These are phyloP conservation scores for Glaucidium brasilianum DNA, from an alignment of 2,113 vertebrate genomes.

Conservation along the genomic window DNA sequence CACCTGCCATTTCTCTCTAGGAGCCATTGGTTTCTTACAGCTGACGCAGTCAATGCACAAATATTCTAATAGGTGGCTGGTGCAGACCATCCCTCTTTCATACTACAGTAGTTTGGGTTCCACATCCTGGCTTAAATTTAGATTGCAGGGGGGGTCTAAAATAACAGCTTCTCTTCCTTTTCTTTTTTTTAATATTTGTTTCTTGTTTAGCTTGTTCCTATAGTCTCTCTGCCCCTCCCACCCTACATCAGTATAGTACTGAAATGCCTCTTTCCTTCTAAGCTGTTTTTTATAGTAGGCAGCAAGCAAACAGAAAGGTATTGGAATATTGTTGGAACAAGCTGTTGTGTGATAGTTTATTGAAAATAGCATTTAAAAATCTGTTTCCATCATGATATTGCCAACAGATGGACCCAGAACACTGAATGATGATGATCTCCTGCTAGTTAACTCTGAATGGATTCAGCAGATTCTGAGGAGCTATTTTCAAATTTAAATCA, in stretches of 20 bases:
- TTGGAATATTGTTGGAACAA: conserved; percentile 75
- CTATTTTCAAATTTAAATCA: conserved; percentile 46
- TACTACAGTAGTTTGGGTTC: neutral
- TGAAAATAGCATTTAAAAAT: conserved; percentile 74
- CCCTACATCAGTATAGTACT: neutral
- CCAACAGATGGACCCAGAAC: conserved; percentile 79
- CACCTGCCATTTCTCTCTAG: neutral
- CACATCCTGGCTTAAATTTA: neutral
- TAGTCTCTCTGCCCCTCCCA: conserved; percentile 29
- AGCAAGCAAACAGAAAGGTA: conserved; percentile 70
- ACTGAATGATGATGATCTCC: conserved; percentile 65
- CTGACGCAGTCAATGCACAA: neutral
- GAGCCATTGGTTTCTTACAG: neutral
- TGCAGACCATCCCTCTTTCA: neutral
- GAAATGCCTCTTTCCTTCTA: conserved; percentile 49
- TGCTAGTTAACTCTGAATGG: conserved; percentile 68
- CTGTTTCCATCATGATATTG: conserved; percentile 71
- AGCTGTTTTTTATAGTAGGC: conserved; percentile 65
- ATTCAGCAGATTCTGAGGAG: conserved; percentile 37
- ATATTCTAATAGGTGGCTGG: neutral
- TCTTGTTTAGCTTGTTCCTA: neutral
- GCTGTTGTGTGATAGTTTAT: conserved; percentile 75
- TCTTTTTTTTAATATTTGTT: conserved; percentile 1
- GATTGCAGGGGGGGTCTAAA: neutral
- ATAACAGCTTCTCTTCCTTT: neutral